Conservation (phyloP, 1,140 invertebrate genomes). For the Orius insidiosus region DNA sequence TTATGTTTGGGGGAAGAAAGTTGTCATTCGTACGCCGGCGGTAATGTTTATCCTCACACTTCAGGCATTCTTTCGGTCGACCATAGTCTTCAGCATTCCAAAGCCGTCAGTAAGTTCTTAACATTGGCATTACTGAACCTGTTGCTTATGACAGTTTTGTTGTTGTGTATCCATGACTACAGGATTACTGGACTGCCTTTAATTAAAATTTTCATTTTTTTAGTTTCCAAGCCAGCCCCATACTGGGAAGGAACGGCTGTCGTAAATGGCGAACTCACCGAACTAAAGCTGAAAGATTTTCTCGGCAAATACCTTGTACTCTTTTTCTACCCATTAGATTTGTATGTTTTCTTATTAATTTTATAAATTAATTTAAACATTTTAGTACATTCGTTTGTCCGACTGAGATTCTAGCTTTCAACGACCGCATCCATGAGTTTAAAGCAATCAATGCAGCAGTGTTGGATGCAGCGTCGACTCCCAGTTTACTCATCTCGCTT, state of each 20-base stretch:
- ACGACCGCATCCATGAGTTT: slow-evolving; percentile 78
- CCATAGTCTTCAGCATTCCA: slow-evolving; percentile 79
- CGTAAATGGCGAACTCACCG: slow-evolving; percentile 79
- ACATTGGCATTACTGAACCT: too few species aligned
- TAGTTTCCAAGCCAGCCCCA: slow-evolving; percentile 49
- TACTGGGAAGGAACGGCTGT: slow-evolving; percentile 76
- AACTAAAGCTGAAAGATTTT: slow-evolving; percentile 71
- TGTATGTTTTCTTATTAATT: slow-evolving; percentile 49
- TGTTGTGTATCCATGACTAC: too few species aligned
- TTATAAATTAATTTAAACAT: slow-evolving; percentile 19
- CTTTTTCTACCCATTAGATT: slow-evolving; percentile 95
- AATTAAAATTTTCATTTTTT: slow-evolving; percentile 11
- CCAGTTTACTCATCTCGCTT: slow-evolving; percentile 87
- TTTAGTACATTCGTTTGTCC: slow-evolving; percentile 90
- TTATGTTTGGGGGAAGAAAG: slow-evolving; percentile 34
- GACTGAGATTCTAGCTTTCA: slow-evolving; percentile 91
- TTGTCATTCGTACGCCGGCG: slow-evolving; percentile 72
- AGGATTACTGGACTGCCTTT: too few species aligned
- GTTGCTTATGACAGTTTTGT: too few species aligned
- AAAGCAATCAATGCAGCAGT: slow-evolving; percentile 73
- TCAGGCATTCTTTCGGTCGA: slow-evolving; percentile 46
- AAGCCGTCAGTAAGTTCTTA: slow-evolving; percentile 86
- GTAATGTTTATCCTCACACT: slow-evolving; percentile 73
- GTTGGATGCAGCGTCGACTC: slow-evolving; percentile 89
- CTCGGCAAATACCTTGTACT: slow-evolving; percentile 90